Evolutionary conservation across 1,140 invertebrate species (phyloP).

Genomic region (Drosophila bifasciata): DNA sequence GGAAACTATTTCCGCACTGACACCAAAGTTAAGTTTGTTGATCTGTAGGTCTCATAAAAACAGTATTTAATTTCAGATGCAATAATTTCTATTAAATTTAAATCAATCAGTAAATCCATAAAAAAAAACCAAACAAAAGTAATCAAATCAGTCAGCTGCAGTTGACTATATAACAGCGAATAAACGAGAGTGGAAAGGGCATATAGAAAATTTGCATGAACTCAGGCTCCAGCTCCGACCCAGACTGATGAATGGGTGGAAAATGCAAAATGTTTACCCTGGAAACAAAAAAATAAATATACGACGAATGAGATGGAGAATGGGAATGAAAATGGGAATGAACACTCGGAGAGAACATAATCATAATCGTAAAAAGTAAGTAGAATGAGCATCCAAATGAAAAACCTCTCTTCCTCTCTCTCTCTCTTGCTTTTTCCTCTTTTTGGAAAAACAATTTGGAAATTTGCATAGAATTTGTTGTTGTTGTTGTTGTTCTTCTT

Average conservation of each 20-base stretch:
- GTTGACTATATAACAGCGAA: constrained; percentile 21
- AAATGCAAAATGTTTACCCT: constrained; percentile 43
- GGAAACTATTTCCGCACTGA: not conserved
- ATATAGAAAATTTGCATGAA: constrained; percentile 16
- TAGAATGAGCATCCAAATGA: constrained; percentile 40
- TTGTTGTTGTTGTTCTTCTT: constrained; percentile 27
- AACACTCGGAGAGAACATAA: constrained; percentile 55
- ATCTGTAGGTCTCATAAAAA: not conserved
- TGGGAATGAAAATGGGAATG: constrained; percentile 50
- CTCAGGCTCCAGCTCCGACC: too few species aligned
- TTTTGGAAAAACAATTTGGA: constrained; percentile 38
- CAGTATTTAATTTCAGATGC: not conserved
- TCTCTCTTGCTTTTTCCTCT: too few species aligned
- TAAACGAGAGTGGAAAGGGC: constrained; percentile 19
- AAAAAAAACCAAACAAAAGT: constrained; percentile 12
- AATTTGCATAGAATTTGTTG: constrained; percentile 52
- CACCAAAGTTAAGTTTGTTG: too few species aligned
- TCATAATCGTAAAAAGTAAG: constrained; percentile 71
- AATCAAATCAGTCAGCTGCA: constrained; percentile 20
- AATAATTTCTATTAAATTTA: not conserved
- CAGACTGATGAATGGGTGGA: constrained; percentile 43
- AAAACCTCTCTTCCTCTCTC: not conserved
- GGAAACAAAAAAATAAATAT: constrained; percentile 6
- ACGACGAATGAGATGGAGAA: constrained; percentile 42
- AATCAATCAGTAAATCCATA: constrained; percentile 1